Evolutionary conservation across 64 coral and sea anemone species (phyloP).

Genomic region (Actinia tenebrosa): DNA sequence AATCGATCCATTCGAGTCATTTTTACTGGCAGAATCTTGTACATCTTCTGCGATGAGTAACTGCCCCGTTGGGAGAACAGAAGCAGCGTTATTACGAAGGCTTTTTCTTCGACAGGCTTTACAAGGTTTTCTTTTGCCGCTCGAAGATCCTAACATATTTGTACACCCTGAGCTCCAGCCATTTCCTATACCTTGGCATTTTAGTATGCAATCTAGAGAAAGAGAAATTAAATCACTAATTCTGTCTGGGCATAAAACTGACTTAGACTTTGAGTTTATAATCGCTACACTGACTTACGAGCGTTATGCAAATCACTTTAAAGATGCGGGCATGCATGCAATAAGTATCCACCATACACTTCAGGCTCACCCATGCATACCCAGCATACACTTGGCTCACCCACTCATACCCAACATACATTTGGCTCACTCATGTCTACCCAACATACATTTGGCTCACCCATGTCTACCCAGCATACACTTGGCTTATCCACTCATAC

Average conservation of each 20-base stretch:
- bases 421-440: too few species aligned
- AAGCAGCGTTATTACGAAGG: constrained; percentile 42
- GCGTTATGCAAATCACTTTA: too few species aligned
- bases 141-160: neutral
- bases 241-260: neutral
- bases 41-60: constrained; percentile 40
- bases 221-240: neutral
- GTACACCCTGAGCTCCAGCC: constrained; percentile 85
- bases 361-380: too few species aligned
- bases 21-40: neutral
- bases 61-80: constrained; percentile 71
- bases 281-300: too few species aligned
- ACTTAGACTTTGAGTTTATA: neutral
- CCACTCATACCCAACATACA: too few species aligned
- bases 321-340: too few species aligned
- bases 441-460: too few species aligned
- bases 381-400: too few species aligned
- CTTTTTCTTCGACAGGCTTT: constrained; percentile 46
- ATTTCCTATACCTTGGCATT: constrained; percentile 41
- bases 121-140: constrained; percentile 10
- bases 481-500: too few species aligned
- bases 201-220: neutral
- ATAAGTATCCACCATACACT: too few species aligned
- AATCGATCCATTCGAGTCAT: neutral
- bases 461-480: too few species aligned